Base-by-base conservation (phyloP, 2,113 vertebrate genomes). In the Engystomops pustulosus region DNA sequence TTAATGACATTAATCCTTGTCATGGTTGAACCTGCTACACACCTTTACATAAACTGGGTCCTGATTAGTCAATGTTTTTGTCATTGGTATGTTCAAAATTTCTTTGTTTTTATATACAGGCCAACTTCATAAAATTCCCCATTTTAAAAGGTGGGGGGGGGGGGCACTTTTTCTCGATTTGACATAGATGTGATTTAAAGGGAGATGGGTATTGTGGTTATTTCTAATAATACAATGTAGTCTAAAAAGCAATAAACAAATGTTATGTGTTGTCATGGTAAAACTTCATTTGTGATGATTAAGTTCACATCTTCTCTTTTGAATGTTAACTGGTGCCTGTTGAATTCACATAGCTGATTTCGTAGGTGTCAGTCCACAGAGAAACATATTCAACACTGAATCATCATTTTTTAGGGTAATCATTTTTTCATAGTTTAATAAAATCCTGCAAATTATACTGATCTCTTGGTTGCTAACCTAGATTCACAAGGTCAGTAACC, bases 181-280 rank as follows among this genome's bases (percentile, higher is more conserved):
- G 9, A 36, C 41, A 23, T 45, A 45, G n/a, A n/a, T 45, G 69
- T 71, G 38, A 45, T 71, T 49, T 30, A 32, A 49, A 49, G 44
- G 71, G 44, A 49, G 14, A 15, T 27, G 44, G 71, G 71, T 30
- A 32, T 74, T 49, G 45, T 32, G 25, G 17, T 49, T 74, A 27
- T 74, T 49, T 49, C 12, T 74, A 49, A 74, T 20, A 20, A 49
- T 30, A 49, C 15, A 49, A 74, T 74, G 44, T 74, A 49, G 71
- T 49, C 25, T 15, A 27, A 30, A 49, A 20, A 49, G 49, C 6
- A 15, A 74, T 9, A 4, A 74, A 74, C 49, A 74, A 74, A 74
- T 49, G n/a, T n/a, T n/a, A n/a, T n/a, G 45, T 49, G 44, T 74
- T 49, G 44, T 20, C 44, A 17, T 30, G 49, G 45, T 18, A 18